Conservation (phyloP, 2,113 vertebrate species). For the Ranitomeya imitator region DNA sequence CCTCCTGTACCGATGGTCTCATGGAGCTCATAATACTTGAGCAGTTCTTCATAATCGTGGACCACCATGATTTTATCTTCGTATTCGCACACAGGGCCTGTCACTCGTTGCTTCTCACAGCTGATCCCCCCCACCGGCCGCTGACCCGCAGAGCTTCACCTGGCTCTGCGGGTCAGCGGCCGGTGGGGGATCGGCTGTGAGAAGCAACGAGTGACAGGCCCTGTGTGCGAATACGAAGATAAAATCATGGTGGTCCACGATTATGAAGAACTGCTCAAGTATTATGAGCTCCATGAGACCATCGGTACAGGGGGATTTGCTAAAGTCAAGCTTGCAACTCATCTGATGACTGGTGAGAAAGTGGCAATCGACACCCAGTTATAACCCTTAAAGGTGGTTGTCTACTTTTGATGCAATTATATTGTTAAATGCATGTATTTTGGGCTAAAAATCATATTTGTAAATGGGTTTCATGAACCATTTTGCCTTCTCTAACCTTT, state of each 20-base stretch:
- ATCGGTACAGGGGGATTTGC: conserved; percentile 79
- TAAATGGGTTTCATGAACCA: too few species aligned
- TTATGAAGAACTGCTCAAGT: conserved; percentile 73
- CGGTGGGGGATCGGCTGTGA: neutral
- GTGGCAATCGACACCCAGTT: too few species aligned
- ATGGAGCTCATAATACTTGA: conserved; percentile 74
- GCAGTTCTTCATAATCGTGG: conserved; percentile 71
- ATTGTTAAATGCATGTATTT: too few species aligned
- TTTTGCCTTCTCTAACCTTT: too few species aligned
- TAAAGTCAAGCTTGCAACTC: too few species aligned
- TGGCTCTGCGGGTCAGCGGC: neutral
- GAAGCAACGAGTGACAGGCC: neutral
- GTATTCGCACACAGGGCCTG: neutral
- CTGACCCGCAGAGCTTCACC: too few species aligned
- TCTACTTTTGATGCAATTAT: too few species aligned
- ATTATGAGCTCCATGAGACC: conserved; percentile 75
- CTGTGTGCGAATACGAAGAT: neutral
- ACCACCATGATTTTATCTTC: conserved; percentile 57
- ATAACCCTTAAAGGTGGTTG: too few species aligned
- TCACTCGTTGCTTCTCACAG: too few species aligned
- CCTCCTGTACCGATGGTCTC: conserved; percentile 85
- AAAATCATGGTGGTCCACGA: conserved; percentile 62
- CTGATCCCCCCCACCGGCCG: too few species aligned
- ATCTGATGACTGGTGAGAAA: too few species aligned
- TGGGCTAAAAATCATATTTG: too few species aligned